phyloP scores from a whole-genome alignment of 2,113 vertebrate species.

The Lagopus leucura region DNA sequence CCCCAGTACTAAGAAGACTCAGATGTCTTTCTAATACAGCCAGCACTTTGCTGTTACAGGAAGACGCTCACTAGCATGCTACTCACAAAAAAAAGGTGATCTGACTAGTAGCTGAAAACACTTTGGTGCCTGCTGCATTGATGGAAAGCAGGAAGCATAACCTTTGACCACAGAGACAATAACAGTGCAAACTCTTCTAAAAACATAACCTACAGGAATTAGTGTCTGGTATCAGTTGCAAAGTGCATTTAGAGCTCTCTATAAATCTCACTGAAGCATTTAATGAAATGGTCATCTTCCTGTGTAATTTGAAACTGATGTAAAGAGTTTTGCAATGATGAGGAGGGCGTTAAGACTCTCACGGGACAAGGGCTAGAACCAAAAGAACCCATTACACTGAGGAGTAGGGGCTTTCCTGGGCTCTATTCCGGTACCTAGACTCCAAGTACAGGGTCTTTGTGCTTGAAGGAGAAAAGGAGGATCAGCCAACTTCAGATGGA shows the following conservation, averaged over 20 bases:
- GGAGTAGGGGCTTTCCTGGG: neutral
- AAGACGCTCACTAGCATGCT: slow-evolving; percentile 4
- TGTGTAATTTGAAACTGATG: slow-evolving; percentile 73
- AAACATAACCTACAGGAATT: slow-evolving; percentile 72
- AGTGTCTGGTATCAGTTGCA: slow-evolving; percentile 70
- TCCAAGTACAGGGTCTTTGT: accelerated
- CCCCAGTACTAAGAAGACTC: accelerated
- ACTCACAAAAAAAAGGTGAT: slow-evolving; percentile 57
- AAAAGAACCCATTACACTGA: neutral
- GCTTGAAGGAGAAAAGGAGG: neutral
- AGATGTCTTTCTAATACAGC: neutral
- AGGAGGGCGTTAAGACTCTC: neutral
- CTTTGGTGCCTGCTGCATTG: slow-evolving; percentile 53
- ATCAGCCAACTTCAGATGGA: neutral
- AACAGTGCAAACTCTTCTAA: slow-evolving; percentile 67
- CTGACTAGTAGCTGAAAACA: slow-evolving; percentile 76
- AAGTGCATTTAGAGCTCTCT: slow-evolving; percentile 68
- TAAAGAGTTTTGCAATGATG: slow-evolving; percentile 9
- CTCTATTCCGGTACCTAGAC: neutral
- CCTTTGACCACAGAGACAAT: slow-evolving; percentile 77
- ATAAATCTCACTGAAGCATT: slow-evolving; percentile 77
- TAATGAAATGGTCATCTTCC: slow-evolving; percentile 77
- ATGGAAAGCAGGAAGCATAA: slow-evolving; percentile 78
- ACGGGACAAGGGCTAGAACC: neutral
- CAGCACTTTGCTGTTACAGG: slow-evolving; percentile 39